Base-by-base conservation (phyloP, 2,113 vertebrate genomes). In the Takifugu flavidus region DNA sequence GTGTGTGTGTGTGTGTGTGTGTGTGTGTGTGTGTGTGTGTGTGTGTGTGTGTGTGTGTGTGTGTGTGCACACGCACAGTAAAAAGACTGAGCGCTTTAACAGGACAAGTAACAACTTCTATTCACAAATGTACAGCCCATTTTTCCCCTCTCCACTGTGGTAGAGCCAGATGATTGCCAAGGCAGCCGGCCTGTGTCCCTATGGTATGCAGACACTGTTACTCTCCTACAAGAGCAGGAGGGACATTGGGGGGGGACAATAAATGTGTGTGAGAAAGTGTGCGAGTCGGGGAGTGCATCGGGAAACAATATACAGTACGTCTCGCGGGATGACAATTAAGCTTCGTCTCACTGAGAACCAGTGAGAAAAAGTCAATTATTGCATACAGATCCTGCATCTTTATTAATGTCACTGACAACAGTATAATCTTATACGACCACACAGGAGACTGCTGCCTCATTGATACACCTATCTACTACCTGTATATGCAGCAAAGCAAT, bases 121-220 rank as follows among this genome's bases (percentile, higher is more conserved):
- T 89, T 89, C 82, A 88, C 74, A 65, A 80, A 67, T 74, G 82
- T 75, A 85, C 79, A 76, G 78, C 61, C 51, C 4, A 11, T 50
- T 77, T 73, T 78, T 54, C 72, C 80, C 78, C 59, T 77, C 73
- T 65, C 84, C 86, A 39, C 7, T 10, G 34, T 82, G 85, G 78
- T 71, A 69, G 63, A 79, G 74, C 66, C 70, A 67, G 73, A 54
- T 8, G 56, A 89, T 91, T 65, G 80, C 86, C 90, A 86, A 84
- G 91, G 89, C 82, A 89, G 86, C 88, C 84, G 70, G 86, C 78
- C 81, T 71, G 73, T 83, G 79, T 70, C 62, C 82, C 78, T 60
- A 34, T 89, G 90, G 90, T 89, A 93, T 93, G 91, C 82, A 87
- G 88, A 89, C 87, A 81, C 74, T 78, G 78, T 73, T 77, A 77